phyloP scores from a whole-genome alignment of 2,797 vertebrate genomes.

The Hyperoplus immaculatus region DNA sequence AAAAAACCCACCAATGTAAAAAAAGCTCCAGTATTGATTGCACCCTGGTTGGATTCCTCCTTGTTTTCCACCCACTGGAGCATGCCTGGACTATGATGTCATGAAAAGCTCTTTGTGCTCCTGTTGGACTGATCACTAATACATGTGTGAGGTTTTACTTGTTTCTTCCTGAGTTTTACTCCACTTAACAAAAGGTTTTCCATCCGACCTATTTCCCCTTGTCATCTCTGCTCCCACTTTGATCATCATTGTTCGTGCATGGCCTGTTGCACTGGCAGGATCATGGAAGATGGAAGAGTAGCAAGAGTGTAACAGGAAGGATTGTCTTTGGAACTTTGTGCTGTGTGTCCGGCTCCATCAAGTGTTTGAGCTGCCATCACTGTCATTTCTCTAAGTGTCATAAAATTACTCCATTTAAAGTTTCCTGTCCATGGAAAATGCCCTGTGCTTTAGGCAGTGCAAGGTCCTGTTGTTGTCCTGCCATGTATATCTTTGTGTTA shows the following conservation, averaged over 20 bases:
- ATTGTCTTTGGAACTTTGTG: conserved; percentile 18
- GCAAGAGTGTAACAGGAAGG: conserved; percentile 12
- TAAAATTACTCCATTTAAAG: not conserved
- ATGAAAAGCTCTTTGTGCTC: conserved; percentile 72
- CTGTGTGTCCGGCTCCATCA: conserved; percentile 3
- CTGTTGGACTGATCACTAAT: conserved; percentile 68
- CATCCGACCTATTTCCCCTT: conserved; percentile 8
- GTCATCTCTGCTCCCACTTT: conserved; percentile 30
- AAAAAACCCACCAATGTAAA: conserved; percentile 51
- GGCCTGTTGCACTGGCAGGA: conserved; percentile 36
- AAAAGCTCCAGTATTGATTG: conserved; percentile 69
- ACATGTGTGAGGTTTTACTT: conserved; percentile 57
- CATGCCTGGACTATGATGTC: conserved; percentile 77
- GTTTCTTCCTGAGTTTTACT: conserved; percentile 33
- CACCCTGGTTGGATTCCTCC: conserved; percentile 68
- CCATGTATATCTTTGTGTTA: not conserved
- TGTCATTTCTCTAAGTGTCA: conserved; percentile 6
- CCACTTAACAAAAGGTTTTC: conserved; percentile 36
- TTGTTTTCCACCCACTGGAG: conserved; percentile 67
- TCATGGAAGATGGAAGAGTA: conserved; percentile 22
- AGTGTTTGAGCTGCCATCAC: conserved; percentile 7
- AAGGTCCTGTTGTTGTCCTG: not conserved
- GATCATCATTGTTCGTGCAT: conserved; percentile 31
- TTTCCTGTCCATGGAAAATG: not conserved
- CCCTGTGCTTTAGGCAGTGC: not conserved